Conservation (phyloP, 2,113 vertebrate species). For the Channa maculata region DNA sequence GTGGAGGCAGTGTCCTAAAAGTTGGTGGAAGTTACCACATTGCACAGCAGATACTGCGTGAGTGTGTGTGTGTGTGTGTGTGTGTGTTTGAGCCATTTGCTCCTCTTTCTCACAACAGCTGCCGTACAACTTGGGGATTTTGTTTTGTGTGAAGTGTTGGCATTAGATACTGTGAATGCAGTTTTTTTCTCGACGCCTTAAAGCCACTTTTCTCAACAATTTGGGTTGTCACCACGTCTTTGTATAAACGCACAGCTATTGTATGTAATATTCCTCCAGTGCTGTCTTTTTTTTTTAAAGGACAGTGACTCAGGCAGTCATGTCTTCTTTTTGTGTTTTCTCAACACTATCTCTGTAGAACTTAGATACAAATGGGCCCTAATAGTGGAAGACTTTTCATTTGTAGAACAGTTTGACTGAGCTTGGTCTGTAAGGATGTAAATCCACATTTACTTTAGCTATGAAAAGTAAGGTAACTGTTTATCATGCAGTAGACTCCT, state of each 20-base stretch:
- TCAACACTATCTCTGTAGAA: neutral
- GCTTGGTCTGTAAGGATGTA: neutral
- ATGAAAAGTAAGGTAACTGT: neutral
- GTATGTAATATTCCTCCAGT: neutral
- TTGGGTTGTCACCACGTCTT: slow-evolving; percentile 33
- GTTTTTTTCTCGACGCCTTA: slow-evolving; percentile 35
- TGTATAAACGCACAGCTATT: slow-evolving; percentile 4
- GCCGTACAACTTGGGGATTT: slow-evolving; percentile 63
- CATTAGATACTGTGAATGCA: slow-evolving; percentile 37
- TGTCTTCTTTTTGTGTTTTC: slow-evolving; percentile 25
- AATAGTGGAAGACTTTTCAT: neutral
- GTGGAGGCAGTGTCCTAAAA: slow-evolving; percentile 33
- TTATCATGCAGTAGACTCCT: neutral
- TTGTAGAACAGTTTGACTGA: slow-evolving; percentile 1
- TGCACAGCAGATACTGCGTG: slow-evolving; percentile 44
- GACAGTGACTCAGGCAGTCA: neutral
- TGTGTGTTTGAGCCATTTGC: slow-evolving; percentile 60
- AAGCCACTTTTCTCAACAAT: slow-evolving; percentile 34
- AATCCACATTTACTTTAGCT: slow-evolving; percentile 2
- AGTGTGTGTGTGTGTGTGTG: slow-evolving; percentile 23
- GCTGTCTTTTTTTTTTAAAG: neutral
- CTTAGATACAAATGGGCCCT: neutral
- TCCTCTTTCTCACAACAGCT: slow-evolving; percentile 73
- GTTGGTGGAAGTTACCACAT: slow-evolving; percentile 47
- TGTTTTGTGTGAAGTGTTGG: slow-evolving; percentile 71